Base-by-base conservation (phyloP, 1,140 invertebrate species). In the Dreissena polymorpha region DNA sequence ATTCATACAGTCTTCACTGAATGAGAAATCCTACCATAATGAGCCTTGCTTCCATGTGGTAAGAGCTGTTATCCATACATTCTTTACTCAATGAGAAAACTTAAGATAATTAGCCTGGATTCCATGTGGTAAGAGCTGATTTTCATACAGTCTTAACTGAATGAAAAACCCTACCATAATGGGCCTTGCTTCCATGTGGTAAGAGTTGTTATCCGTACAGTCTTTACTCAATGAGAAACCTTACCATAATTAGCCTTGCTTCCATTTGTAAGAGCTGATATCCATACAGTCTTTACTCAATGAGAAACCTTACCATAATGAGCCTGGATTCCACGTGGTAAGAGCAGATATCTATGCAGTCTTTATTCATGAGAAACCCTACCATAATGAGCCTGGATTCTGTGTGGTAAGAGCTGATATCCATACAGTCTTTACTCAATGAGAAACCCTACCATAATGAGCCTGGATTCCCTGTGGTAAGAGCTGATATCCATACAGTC, bases 201-300 rank as follows among this genome's bases (percentile, higher is more conserved):
- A 39, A 39, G 39, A 39, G 39, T 8, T 39, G 39, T 93, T 95
- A 21, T 95, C 95, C 18, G 95, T 95, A 74, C 95, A 95, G 90
- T 94, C 94, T 68, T 88, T 95, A 14, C 88, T 95, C 82, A 94
- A 94, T 88, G 94, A 95, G 86, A 94, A 94, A 82, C 95, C 95
- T n/a, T 95, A 95, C 89, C 94, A 94, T 89, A 95, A 95, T 92
- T 95, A 95, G 90, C 95, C 95, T 68, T 94, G 94, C 7, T 95
- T 94, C 90, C 92, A 94, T 87, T 88, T 88, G 93, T 93, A 85
- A 84, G 78, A 75, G n/a, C 91, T 95, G 12, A 93, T 95, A 21
- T 95, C 95, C 18, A 95, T 95, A 74, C 95, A 95, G 90, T 94
- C 94, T 68, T 88, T 95, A 14, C 88, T 95, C 82, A 94, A 94